Evolutionary conservation across 2,113 vertebrate species (phyloP), one percentile per base, ranked within the genome.

Genomic region (Diglossa brunneiventris): DNA sequence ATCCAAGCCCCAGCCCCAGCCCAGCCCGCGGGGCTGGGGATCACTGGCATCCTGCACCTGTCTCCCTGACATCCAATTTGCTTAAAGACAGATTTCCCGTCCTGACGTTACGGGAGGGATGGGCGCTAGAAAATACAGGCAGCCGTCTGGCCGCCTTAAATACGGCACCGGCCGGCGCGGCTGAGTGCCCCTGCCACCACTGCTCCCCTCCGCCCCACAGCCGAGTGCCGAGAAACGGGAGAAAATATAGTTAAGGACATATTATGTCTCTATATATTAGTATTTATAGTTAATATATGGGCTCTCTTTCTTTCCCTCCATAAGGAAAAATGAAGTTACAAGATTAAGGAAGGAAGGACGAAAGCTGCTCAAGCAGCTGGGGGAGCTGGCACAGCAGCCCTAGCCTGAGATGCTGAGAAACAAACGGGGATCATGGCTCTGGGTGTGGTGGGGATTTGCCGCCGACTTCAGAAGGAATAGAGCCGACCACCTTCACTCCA

Each of bases 401-500:
- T 2, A 23, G 44, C 13, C 14, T 42, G 63, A 63, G 63, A 23
- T 11, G 52, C 26, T 28, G 41, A 66, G 67, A 44, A 44, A 58
- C 26, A 22, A 56, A 41, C 17, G 4, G 28, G 47, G 39, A n/a
- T 52, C 19, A 14, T 3, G 2, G 17, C 31, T 35, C 27, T 26
- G 46, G 2, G 17, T 28, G 74, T 5, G 2, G 41, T 5, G n/a
- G 49, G 31, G 37, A 42, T 77, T 83, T 14, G 5, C 35, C 26
- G 9, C 31, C 1, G 2, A 15, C 12, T 33, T 31, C 59, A 11
- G 55, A 1, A 33, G 37, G 41, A 73, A 58, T 0, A 17, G 42
- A 61, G 31, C n/a, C 6, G 16, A 14, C 14, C 20, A n/a, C 72
- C 77, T 73, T 27, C 26, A 7, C 46, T n/a, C 24, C 37, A 17